Base-by-base conservation (phyloP, 2,888 invertebrate genomes). In the Nephrotoma guestfalica region DNA sequence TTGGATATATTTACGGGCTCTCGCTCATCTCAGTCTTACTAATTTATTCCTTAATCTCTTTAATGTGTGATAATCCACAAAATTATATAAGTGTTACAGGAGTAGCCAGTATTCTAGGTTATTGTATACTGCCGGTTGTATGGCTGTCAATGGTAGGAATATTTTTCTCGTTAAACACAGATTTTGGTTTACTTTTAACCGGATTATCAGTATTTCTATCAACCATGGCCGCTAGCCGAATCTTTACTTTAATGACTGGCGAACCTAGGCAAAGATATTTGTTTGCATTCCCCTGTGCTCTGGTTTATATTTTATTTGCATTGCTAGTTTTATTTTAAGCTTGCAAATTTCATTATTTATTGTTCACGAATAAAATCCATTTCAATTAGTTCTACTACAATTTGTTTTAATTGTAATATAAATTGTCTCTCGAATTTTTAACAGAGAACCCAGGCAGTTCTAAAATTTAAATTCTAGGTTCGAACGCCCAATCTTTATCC, bases 1-100 rank as follows among this genome's bases (percentile, higher is more conserved):
- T 98, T 92, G 97, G 98, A 86, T 98, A 97, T 92, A 97, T 98
- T 87, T 98, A 98, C 92, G 98, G 98, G 2, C 94, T 98, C 87
- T 98, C 97, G 13, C 94, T 97, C 85, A 94, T 97, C 89, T 97
- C 98, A 47, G 98, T 98, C 89, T 92, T 97, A 86, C 93, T 97
- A 88, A 98, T 98, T 96, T 99, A 97, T 90, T 94, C 94, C 88
- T 92, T 98, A 86, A 92, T 97, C 85, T 95, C 96, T 88, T 91
- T 98, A 88, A 98, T 98, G 98, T 88, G 90, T 15, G 92, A 92
- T 88, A 93, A 94, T 13, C 91, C 93, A 41, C 93, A 93, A 89
- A 94, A 94, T 87, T 94, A 95, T 15, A 95, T 97, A 89, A 95
- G 96, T 7, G 89, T 97, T 86, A 93, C 95, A 5, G 95, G 96